phyloP scores from a whole-genome alignment of 2,797 vertebrate species.

The Spheniscus humboldti region DNA sequence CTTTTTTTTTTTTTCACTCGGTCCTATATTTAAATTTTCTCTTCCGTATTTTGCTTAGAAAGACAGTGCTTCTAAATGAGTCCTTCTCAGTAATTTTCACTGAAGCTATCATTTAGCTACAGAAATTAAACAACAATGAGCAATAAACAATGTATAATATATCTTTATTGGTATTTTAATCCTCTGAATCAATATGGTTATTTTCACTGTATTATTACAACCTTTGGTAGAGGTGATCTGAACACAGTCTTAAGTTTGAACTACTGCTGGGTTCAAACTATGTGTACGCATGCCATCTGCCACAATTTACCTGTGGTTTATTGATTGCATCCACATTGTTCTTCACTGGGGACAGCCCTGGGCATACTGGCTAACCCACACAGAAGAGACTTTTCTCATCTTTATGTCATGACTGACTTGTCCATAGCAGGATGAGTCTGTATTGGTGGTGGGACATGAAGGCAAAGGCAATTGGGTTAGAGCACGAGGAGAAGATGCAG shows the following conservation, averaged over 20 bases:
- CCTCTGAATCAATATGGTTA: neutral
- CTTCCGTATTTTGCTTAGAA: neutral
- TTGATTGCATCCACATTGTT: neutral
- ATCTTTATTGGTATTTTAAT: neutral
- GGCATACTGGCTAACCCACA: neutral
- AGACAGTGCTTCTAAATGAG: neutral
- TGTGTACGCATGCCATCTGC: neutral
- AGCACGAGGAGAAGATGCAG: neutral
- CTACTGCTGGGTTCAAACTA: neutral
- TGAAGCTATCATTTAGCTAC: neutral
- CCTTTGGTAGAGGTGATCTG: neutral
- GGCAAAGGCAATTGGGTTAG: neutral
- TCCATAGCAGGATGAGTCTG: neutral
- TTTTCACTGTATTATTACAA: neutral
- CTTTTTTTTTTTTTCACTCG: neutral
- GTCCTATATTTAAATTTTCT: neutral
- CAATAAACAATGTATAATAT: neutral
- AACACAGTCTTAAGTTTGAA: neutral
- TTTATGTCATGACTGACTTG: neutral
- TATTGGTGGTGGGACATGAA: neutral
- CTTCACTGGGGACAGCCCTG: neutral
- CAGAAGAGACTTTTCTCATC: neutral
- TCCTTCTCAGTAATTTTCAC: neutral
- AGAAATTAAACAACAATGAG: neutral
- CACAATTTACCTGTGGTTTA: neutral